Base-by-base conservation (phyloP, 1,140 invertebrate genomes). In the Pseudoatta argentina region DNA sequence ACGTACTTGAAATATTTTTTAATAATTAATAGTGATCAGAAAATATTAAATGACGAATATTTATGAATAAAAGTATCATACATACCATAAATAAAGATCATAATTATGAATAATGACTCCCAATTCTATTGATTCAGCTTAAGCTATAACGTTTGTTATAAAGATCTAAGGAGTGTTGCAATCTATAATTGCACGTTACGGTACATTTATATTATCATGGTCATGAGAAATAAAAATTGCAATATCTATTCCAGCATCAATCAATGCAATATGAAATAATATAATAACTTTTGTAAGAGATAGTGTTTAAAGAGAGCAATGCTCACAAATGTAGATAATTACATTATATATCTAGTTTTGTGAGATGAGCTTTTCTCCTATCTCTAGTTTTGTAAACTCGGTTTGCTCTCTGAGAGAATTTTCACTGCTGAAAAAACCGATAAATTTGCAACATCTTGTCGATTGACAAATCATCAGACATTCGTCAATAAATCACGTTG, bases 391-490 rank as follows among this genome's bases (percentile, higher is more conserved):
- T 24, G 24, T 72, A 30, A 82, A 16, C 7, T 57, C 21, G 8
- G 34, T 21, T 34, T 21, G 16, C 24, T 30, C 27, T 30, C 27
- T 18, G 30, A 21, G 24, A 12, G 21, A 53, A 27, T 67, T 85
- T 18, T 72, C 21, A 27, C 27, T 6, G 57, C 53, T 44, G 48
- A 67, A 24, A 12, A 21, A 14, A 24, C 16, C 59, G 55, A 24
- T 86, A 81, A 44, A 81, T 86, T 55, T 72, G 24, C 51, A 39
- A 76, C 82, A 82, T 86, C 64, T 86, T 21, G 59, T 55, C 5
- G 53, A 8, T 16, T 87, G 34, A 69, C 51, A 10, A 69, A 30
- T 72, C 57, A 30, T 72, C 39, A 21, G 34, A 73, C 39, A 34
- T 66, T 21, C 21, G 34, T 59, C 71, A 72, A 61, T 77, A 83